These are phyloP conservation scores for Cariama cristata DNA, from an alignment of 2,113 vertebrate genomes.

Conservation along the genomic window DNA sequence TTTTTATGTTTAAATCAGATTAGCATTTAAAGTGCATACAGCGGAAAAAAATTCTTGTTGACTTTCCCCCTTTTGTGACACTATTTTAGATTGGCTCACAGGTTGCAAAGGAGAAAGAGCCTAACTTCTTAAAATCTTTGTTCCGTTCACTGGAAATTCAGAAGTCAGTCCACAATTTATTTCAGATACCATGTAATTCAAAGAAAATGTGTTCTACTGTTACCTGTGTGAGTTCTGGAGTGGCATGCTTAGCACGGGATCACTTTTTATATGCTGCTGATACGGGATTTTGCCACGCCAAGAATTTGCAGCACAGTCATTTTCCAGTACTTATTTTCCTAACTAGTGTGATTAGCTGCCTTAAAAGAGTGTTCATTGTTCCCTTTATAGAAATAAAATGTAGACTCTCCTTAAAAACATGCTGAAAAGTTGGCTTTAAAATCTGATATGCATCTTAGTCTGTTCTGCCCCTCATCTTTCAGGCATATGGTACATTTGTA, in stretches of 20 bases:
- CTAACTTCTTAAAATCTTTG: not conserved
- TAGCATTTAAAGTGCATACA: not conserved
- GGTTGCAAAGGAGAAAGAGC: not conserved
- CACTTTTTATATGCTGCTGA: not conserved
- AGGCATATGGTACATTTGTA: not conserved
- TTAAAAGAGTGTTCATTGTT: not conserved
- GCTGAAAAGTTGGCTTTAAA: not conserved
- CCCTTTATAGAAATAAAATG: not conserved
- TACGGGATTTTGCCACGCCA: not conserved
- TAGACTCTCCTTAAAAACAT: not conserved
- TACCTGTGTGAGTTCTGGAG: not conserved
- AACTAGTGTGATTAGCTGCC: not conserved
- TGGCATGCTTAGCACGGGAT: accelerated
- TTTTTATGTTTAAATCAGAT: not conserved
- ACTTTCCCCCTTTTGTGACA: not conserved
- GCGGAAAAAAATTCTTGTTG: not conserved
- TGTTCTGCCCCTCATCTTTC: not conserved
- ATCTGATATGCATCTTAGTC: accelerated
- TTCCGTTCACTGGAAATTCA: not conserved
- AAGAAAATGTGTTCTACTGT: not conserved
- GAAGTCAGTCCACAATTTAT: not conserved
- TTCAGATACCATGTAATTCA: not conserved
- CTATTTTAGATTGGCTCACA: not conserved
- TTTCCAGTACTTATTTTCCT: not conserved
- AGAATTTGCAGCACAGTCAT: not conserved